Conservation (phyloP, 2,888 invertebrate genomes). For the Endomychus coccineus region DNA sequence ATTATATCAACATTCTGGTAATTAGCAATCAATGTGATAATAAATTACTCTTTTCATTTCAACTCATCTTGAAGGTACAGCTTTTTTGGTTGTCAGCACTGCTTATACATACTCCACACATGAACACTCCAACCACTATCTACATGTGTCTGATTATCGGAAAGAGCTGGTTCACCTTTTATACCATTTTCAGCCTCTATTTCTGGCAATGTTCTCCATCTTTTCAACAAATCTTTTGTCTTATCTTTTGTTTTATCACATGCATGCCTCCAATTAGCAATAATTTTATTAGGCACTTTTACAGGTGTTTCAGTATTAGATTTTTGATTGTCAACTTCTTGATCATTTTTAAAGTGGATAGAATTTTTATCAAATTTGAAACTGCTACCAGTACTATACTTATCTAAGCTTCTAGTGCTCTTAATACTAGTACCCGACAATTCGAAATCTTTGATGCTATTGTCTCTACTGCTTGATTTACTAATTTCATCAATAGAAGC, state of each 20-base stretch:
- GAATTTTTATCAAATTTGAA: slow-evolving; percentile 39
- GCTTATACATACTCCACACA: slow-evolving; percentile 65
- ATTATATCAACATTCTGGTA: no score
- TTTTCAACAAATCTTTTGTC: slow-evolving; percentile 63
- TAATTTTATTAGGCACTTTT: slow-evolving; percentile 62
- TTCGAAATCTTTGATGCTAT: slow-evolving; percentile 35
- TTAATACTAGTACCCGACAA: slow-evolving; percentile 37
- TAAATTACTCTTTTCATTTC: no score
- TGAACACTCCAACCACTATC: slow-evolving; percentile 68
- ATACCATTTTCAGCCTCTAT: slow-evolving; percentile 43
- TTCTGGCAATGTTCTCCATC: slow-evolving; percentile 62
- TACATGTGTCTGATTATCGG: slow-evolving; percentile 39
- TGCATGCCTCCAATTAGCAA: slow-evolving; percentile 67
- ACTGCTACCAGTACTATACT: slow-evolving; percentile 36
- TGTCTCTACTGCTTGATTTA: slow-evolving; percentile 34
- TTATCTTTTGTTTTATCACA: slow-evolving; percentile 69
- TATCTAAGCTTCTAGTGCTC: slow-evolving; percentile 40
- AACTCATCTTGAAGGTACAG: no score
- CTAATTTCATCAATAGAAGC: slow-evolving; percentile 31
- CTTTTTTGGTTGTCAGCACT: neutral
- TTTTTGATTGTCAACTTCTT: slow-evolving; percentile 33
- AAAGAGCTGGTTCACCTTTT: slow-evolving; percentile 43
- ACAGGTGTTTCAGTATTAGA: slow-evolving; percentile 42
- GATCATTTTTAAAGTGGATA: slow-evolving; percentile 38
- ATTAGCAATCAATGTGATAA: no score